These are phyloP conservation scores for Xyliphius kryptos DNA, from an alignment of 2,113 vertebrate species.

Conservation along the genomic window DNA sequence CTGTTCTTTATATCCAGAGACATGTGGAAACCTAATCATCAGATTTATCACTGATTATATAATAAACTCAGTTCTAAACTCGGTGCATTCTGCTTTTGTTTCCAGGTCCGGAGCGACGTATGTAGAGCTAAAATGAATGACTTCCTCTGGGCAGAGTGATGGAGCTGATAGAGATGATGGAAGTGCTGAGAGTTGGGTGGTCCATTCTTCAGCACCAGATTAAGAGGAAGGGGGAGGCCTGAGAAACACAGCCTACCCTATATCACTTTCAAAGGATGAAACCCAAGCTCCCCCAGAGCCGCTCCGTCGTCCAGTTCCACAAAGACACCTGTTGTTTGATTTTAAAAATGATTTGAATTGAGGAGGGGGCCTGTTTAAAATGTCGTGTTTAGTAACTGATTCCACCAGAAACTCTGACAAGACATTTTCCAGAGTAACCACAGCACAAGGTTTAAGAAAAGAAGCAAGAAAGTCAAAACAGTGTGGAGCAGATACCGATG, in stretches of 20 bases:
- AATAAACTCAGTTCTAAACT: too few relatives aligned
- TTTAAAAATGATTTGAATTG: conserved; percentile 56
- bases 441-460: too few relatives aligned
- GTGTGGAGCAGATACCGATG: too few relatives aligned
- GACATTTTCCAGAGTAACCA: not conserved
- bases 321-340: conserved; percentile 76
- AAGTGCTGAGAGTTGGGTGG: conserved; percentile 69
- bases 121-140: conserved; percentile 51
- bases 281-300: conserved; percentile 48
- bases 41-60: too few relatives aligned
- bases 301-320: conserved; percentile 55
- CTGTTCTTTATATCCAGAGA: too few relatives aligned
- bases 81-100: not conserved
- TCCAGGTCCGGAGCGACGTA: conserved; percentile 8
- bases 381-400: conserved; percentile 25
- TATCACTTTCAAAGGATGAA: conserved; percentile 75
- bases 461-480: too few relatives aligned
- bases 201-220: conserved; percentile 71
- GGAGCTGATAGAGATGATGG: conserved; percentile 54
- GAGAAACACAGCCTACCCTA: conserved; percentile 67
- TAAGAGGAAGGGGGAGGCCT: conserved; percentile 56
- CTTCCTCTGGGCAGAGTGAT: conserved; percentile 57
- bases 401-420: conserved; percentile 15
- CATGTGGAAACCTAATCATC: too few relatives aligned
- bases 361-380: conserved; percentile 61